A percentile compares a stretch with the other conserved stretches of the same genome.
Evolutionary conservation across 2,888 invertebrate species (phyloP).

Genomic region (Agonopterix subpropinquella): DNA sequence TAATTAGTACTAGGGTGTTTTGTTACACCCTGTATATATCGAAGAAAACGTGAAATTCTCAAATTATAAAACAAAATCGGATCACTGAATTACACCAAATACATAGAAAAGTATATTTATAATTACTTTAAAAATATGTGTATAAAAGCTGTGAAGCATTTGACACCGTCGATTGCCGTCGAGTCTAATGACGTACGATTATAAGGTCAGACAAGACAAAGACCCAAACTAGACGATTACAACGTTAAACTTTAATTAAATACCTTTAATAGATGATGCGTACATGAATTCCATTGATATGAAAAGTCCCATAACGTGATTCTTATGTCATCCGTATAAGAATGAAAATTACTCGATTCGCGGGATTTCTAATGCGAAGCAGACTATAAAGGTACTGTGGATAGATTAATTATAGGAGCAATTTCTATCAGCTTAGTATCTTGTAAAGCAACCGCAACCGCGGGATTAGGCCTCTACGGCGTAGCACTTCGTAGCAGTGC

Average conservation of each 20-base stretch:
- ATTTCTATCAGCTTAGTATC: conserved; percentile 13
- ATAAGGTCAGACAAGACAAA: no score
- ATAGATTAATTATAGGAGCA: conserved; percentile 19
- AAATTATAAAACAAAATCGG: no score
- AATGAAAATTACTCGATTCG: neutral
- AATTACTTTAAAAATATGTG: no score
- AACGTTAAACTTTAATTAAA: neutral
- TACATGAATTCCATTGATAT: neutral
- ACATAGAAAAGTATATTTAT: no score
- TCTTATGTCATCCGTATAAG: neutral
- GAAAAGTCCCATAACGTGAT: neutral
- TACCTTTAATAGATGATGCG: neutral
- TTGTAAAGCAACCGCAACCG: conserved; percentile 8
- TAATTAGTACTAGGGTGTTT: no score
- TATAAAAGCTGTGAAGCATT: no score
- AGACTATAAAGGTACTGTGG: conserved; percentile 9
- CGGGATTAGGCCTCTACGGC: conserved; percentile 4
- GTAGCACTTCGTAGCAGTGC: neutral
- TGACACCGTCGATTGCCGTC: no score
- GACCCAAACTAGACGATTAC: neutral
- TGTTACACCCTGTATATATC: no score
- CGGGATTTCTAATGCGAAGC: neutral
- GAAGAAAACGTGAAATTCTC: no score
- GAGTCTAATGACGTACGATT: no score
- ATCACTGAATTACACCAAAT: no score